Percentiles rank a stretch among this genome's conserved stretches.
Conservation (phyloP, 1,140 invertebrate genomes). For the Zaprionus inermis region DNA sequence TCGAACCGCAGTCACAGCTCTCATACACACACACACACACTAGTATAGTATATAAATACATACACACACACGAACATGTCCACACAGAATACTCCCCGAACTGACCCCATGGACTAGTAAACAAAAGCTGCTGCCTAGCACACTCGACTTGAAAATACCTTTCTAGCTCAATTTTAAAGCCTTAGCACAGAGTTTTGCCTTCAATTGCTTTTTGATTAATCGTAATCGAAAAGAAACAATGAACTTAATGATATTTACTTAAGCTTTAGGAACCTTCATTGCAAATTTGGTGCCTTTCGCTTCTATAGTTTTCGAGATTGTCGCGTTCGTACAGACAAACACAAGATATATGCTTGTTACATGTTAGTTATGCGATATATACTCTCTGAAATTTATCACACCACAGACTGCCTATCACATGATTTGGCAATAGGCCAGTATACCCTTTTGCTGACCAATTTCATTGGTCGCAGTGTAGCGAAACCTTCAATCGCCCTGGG, state of each 20-base stretch:
- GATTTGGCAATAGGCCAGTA: too few relatives aligned
- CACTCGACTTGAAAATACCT: neutral
- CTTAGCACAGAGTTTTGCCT: too few relatives aligned
- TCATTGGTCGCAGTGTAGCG: neutral
- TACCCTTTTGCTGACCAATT: neutral
- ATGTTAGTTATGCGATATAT: too few relatives aligned
- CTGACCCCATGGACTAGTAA: neutral
- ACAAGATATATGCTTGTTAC: too few relatives aligned
- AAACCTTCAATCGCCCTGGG: neutral
- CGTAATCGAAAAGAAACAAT: too few relatives aligned
- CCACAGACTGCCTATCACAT: too few relatives aligned
- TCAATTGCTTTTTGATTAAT: too few relatives aligned
- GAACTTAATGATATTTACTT: too few relatives aligned
- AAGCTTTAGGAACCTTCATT: neutral
- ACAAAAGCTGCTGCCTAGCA: too few relatives aligned
- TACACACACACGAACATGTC: neutral
- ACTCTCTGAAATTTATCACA: too few relatives aligned
- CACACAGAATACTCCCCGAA: neutral
- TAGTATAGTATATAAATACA: conserved; percentile 6
- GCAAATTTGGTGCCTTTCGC: neutral
- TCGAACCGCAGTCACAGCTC: conserved; percentile 11
- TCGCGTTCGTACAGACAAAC: neutral
- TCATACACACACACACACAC: neutral
- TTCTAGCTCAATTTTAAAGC: too few relatives aligned
- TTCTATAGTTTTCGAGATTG: neutral